Conservation (phyloP, 2,113 vertebrate genomes). For the Pelecanoides urinatrix region DNA sequence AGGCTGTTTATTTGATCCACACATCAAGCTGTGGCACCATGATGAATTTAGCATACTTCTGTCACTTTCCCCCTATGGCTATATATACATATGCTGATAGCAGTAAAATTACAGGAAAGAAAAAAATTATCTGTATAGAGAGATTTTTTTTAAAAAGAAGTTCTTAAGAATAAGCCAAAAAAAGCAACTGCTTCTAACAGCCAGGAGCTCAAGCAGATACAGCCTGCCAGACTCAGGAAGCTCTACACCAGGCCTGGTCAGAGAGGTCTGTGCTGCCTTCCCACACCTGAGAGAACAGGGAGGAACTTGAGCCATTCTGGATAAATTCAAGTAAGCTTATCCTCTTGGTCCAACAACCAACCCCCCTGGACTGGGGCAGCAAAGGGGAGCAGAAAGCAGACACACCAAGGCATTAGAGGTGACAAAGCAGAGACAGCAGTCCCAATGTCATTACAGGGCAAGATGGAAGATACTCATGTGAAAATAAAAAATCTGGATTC, state of each 20-base stretch:
- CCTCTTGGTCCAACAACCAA: background rate
- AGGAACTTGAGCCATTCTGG: background rate
- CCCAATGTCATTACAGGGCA: background rate
- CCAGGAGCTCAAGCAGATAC: background rate
- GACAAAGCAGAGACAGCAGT: background rate
- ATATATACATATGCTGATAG: background rate
- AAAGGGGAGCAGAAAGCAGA: background rate
- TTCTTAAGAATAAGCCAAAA: background rate
- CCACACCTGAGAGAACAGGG: background rate
- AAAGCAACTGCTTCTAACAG: background rate
- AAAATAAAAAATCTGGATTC: background rate
- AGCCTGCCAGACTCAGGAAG: background rate
- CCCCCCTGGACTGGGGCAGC: background rate
- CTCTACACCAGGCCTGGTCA: background rate
- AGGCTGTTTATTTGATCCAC: background rate
- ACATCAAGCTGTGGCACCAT: background rate
- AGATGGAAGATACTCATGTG: background rate
- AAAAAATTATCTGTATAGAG: background rate
- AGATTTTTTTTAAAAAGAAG: background rate
- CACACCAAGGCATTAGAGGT: background rate
- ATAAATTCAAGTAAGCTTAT: background rate
- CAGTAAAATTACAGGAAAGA: background rate
- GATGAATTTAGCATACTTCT: background rate
- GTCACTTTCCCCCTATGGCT: background rate
- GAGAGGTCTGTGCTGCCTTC: background rate